Evolutionary conservation across 2,113 vertebrate species (phyloP).

Genomic region (Salvator merianae): DNA sequence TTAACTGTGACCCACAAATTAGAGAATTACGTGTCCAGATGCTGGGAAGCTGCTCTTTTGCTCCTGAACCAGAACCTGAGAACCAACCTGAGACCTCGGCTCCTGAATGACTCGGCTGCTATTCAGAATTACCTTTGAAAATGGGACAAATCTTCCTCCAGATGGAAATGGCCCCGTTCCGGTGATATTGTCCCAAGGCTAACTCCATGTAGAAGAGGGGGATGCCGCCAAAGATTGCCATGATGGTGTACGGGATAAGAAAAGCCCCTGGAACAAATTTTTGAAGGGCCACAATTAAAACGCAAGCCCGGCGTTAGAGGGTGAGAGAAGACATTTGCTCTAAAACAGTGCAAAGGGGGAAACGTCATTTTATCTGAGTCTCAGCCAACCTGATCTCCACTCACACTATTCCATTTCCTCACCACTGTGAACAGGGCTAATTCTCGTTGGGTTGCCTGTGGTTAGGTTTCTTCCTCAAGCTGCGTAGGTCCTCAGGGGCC

Average conservation of each 20-base stretch:
- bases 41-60: background rate
- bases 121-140: conserved; percentile 89
- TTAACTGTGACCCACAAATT: too few species aligned
- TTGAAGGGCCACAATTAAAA: conserved; percentile 4
- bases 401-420: too few species aligned
- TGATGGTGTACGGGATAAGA: conserved; percentile 93
- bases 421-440: too few species aligned
- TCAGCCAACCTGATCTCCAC: too few species aligned
- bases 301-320: background rate
- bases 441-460: too few species aligned
- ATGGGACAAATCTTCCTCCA: conserved; percentile 98
- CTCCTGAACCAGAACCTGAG: background rate
- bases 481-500: too few species aligned
- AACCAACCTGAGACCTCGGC: too few species aligned
- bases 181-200: conserved; percentile 94
- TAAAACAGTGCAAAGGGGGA: too few species aligned
- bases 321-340: too few species aligned
- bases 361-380: too few species aligned
- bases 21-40: background rate
- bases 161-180: conserved; percentile 96
- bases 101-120: background rate
- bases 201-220: conserved; percentile 99
- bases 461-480: too few species aligned
- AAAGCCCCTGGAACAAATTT: conserved; percentile 85
- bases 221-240: conserved; percentile 97